Evolutionary conservation across 2,888 invertebrate species (phyloP), one percentile per base, ranked within the genome.

Genomic region (Acanthosoma haemorrhoidale): DNA sequence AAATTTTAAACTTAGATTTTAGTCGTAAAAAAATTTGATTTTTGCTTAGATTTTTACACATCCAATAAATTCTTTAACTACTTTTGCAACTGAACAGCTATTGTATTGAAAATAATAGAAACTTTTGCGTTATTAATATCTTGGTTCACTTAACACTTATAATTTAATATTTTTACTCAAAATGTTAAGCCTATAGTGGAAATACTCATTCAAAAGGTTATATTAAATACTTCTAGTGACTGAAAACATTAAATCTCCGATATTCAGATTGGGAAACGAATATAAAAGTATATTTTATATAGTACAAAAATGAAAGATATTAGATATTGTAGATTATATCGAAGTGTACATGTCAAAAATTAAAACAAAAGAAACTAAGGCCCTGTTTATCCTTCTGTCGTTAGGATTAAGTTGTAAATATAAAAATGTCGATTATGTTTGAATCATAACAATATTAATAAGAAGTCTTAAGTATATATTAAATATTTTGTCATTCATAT

Each of bases 281-380:
- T 51, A 51, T 51, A 51, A 51, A 51, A 25, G 29, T 51, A 51
- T 51, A 51, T 51, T 51, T 51, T 51, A 25, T 51, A 51, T 51
- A 51, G 51, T 51, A 51, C 51, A 51, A 51, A 51, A 13, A 51
- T 51, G n/a, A 51, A 51, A 51, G 51, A 51, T 51, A 51, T 51
- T 51, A 51, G 51, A 51, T 51, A 25, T 51, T 25, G 13, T 51
- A 51, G 51, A 51, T 51, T 51, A n/a, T 51, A 43, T 43, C 21
- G 9, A 43, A 13, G 43, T 43, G 43, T 13, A 51, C 29, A 51
- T 25, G 25, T 51, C 51, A 43, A 18, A n/a, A 18, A 21, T 43
- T 25, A 51, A 51, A 51, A 2, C n/a, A 18, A 25, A 51, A 51
- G 25, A 25, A 43, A 51, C 25, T 51, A 51, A 25, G 51, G 51